A percentile compares a stretch with the other conserved stretches of the same genome.
Conservation (phyloP, 2,113 vertebrate genomes). For the Bettongia penicillata region DNA sequence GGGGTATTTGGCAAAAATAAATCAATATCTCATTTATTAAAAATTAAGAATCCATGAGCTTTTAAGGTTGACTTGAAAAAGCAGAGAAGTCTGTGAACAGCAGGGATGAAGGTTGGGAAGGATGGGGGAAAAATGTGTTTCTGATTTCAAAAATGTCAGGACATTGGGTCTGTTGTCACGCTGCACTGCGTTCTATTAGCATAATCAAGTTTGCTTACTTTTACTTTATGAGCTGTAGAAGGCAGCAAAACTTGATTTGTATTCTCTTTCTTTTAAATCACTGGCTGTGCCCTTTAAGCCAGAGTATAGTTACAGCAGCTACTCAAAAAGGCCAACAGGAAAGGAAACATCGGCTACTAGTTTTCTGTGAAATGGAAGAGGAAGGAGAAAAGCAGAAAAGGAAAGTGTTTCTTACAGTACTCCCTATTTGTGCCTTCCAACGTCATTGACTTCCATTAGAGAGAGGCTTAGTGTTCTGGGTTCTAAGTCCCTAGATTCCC, state of each 20-base stretch:
- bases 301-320: slow-evolving; percentile 2
- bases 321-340: background rate
- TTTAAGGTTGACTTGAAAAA: slow-evolving; percentile 50
- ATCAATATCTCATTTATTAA: slow-evolving; percentile 71
- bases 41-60: slow-evolving; percentile 61
- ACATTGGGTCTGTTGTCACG: background rate
- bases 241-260: slow-evolving; percentile 56
- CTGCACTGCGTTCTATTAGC: background rate
- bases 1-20: slow-evolving; percentile 57
- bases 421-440: slow-evolving; percentile 6
- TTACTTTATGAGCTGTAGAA: slow-evolving; percentile 46
- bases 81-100: background rate
- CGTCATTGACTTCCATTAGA: background rate
- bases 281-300: background rate
- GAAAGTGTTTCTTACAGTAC: background rate
- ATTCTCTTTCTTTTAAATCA: slow-evolving; percentile 56
- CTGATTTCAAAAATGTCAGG: slow-evolving; percentile 29
- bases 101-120: slow-evolving; percentile 35
- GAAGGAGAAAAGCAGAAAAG: background rate
- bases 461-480: background rate
- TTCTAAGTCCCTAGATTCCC: background rate
- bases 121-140: background rate
- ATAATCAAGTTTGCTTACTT: slow-evolving; percentile 50
- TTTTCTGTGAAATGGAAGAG: slow-evolving; percentile 28
- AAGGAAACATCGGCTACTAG: background rate